These are phyloP conservation scores for Drosophila sturtevanti DNA, from an alignment of 1,140 invertebrate species.

Conservation along the genomic window DNA sequence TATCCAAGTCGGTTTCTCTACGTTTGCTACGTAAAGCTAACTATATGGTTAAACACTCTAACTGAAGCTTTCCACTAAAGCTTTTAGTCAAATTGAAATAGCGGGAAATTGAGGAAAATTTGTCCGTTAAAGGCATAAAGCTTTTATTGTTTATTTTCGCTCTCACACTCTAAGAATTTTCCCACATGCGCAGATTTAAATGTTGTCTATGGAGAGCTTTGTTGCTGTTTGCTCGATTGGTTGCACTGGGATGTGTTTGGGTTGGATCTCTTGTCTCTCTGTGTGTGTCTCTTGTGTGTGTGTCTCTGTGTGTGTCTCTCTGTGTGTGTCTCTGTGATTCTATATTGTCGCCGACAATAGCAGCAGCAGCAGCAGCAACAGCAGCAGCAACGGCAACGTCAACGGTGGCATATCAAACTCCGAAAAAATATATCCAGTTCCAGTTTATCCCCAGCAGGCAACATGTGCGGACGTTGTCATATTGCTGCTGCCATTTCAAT, in stretches of 20 bases:
- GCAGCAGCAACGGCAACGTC: background rate
- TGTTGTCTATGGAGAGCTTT: slow-evolving; percentile 35
- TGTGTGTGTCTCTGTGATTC: slow-evolving; percentile 68
- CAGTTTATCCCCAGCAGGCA: slow-evolving; percentile 82
- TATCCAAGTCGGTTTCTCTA: background rate
- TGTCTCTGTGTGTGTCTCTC: slow-evolving; percentile 71
- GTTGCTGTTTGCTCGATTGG: slow-evolving; percentile 8
- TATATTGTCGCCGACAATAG: slow-evolving; percentile 20
- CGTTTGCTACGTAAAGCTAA: background rate
- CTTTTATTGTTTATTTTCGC: slow-evolving; percentile 3
- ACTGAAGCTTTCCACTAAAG: slow-evolving; percentile 11
- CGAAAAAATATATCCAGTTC: slow-evolving; percentile 78
- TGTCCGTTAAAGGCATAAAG: background rate
- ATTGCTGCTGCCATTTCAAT: slow-evolving; percentile 36
- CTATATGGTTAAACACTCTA: background rate
- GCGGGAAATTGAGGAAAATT: slow-evolving; percentile 34
- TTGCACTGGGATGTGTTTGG: slow-evolving; percentile 38
- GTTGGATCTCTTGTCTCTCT: slow-evolving; percentile 59
- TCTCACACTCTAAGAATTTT: slow-evolving; percentile 36
- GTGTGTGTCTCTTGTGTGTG: too few species aligned
- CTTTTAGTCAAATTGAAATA: slow-evolving; percentile 26
- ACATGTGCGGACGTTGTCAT: slow-evolving; percentile 80
- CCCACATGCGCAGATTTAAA: slow-evolving; percentile 51
- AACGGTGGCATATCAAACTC: slow-evolving; percentile 57
- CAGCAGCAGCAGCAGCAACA: background rate